Percentiles rank a stretch among this genome's conserved stretches.
Evolutionary conservation across 2,888 invertebrate genomes (phyloP).

Genomic region (Trichacis sp.): DNA sequence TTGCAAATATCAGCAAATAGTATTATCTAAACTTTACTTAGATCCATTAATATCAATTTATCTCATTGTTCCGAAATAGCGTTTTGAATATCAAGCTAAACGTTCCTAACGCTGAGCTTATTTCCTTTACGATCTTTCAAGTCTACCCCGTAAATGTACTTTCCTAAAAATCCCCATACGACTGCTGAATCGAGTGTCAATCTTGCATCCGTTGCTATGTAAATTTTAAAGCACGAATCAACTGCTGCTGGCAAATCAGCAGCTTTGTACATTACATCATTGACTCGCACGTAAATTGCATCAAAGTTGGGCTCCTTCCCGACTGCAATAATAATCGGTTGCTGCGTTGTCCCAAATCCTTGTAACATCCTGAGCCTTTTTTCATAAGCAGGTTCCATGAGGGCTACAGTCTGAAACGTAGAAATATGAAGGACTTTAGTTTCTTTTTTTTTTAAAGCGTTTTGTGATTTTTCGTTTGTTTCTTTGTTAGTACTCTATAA

Average conservation of each 20-base stretch:
- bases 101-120: background rate
- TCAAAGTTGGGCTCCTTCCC: conserved; percentile 3
- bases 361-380: background rate
- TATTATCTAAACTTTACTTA: too few relatives aligned
- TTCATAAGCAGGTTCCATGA: conserved; percentile 8
- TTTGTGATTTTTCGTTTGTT: too few relatives aligned
- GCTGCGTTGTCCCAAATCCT: background rate
- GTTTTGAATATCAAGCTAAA: too few relatives aligned
- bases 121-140: background rate
- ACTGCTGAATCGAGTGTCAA: conserved; percentile 2
- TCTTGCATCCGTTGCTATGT: background rate
- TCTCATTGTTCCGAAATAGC: too few relatives aligned
- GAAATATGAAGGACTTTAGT: too few relatives aligned
- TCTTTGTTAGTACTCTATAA: too few relatives aligned
- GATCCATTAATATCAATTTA: too few relatives aligned
- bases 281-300: conserved; percentile 9
- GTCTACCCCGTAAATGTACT: background rate
- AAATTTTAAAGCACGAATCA: conserved; percentile 9
- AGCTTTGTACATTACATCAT: conserved; percentile 3
- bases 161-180: conserved; percentile 6
- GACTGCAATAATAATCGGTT: conserved; percentile 8
- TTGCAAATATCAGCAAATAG: too few relatives aligned
- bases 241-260: conserved; percentile 1
- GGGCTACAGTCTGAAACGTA: conserved; percentile 4
- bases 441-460: too few relatives aligned